Conservation (phyloP, 2,113 vertebrate species). For the Puffinus mauretanicus region DNA sequence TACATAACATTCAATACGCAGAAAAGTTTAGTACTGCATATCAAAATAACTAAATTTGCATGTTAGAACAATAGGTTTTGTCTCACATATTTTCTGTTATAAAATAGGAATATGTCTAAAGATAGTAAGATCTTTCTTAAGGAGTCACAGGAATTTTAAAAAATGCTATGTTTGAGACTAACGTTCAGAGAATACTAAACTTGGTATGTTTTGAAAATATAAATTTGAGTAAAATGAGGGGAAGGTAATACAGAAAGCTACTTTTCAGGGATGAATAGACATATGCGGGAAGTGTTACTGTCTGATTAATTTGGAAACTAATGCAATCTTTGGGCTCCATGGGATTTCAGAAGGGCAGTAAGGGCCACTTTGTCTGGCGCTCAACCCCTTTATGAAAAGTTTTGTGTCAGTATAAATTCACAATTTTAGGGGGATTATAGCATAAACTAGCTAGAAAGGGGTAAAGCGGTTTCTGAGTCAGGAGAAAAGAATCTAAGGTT, state of each 20-base stretch:
- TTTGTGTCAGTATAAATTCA: neutral
- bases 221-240: neutral
- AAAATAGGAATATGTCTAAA: slow-evolving; percentile 29
- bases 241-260: neutral
- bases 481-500: neutral
- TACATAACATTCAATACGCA: neutral
- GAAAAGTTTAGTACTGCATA: neutral
- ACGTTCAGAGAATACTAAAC: neutral
- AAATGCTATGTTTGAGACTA: neutral
- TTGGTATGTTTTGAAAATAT: neutral
- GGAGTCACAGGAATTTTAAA: neutral
- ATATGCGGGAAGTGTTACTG: neutral
- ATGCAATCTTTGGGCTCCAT: neutral
- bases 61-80: neutral
- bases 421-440: neutral
- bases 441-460: neutral
- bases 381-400: neutral
- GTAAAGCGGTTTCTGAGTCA: neutral
- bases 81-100: slow-evolving; percentile 20
- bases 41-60: slow-evolving; percentile 1
- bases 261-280: neutral
- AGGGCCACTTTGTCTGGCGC: neutral
- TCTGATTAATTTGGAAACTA: neutral
- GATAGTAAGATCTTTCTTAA: neutral
- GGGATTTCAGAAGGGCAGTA: neutral